Percentiles rank a stretch among this genome's conserved stretches.
These are phyloP conservation scores for Strix uralensis DNA, from an alignment of 2,113 vertebrate genomes.

Conservation along the genomic window DNA sequence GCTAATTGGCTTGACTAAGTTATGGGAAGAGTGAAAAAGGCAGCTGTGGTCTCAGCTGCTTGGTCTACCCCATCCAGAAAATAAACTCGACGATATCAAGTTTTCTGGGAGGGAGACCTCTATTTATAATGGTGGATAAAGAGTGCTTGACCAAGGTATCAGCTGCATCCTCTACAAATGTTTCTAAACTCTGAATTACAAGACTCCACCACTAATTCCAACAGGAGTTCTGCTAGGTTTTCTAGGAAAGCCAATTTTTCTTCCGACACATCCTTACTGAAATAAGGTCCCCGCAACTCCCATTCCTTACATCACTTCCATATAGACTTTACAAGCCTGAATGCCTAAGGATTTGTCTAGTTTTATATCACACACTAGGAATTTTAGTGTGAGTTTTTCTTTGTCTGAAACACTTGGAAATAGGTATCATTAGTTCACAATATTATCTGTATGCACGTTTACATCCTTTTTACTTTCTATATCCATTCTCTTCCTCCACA, in stretches of 20 bases:
- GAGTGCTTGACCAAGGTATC: neutral
- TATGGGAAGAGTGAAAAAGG: neutral
- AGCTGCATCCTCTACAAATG: fast-evolving
- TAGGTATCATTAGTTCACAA: neutral
- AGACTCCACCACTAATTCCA: neutral
- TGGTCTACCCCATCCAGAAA: neutral
- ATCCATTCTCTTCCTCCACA: neutral
- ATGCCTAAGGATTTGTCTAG: neutral
- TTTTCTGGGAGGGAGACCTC: neutral
- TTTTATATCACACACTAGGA: neutral
- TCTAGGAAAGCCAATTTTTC: neutral
- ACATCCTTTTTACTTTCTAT: neutral
- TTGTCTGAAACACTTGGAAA: neutral
- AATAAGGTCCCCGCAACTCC: neutral
- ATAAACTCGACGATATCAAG: neutral
- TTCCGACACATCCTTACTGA: neutral
- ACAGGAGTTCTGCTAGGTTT: neutral
- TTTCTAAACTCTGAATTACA: neutral
- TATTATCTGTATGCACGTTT: neutral
- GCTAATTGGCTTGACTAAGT: neutral
- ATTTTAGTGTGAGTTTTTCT: neutral
- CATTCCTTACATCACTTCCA: neutral
- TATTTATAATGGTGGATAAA: neutral
- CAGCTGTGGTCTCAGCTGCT: neutral
- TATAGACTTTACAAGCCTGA: neutral